Conservation (phyloP, 2,888 invertebrate genomes). For the Scrobipalpa costella region DNA sequence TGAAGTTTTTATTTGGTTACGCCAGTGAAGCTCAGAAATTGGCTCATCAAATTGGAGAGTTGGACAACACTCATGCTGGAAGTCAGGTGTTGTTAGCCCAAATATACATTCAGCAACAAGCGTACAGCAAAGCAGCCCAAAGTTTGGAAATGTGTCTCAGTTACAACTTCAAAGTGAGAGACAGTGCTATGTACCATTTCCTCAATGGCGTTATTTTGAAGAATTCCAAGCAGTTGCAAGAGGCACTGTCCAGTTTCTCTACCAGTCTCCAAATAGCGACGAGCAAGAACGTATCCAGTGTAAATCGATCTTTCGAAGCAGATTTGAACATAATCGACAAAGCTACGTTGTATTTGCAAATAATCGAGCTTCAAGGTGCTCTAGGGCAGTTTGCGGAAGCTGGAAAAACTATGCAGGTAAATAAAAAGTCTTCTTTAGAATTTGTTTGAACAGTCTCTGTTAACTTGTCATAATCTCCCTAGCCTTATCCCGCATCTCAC, state of each 20-base stretch:
- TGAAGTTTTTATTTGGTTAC: conserved; percentile 91
- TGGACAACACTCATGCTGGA: conserved; percentile 90
- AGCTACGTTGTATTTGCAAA: conserved; percentile 92
- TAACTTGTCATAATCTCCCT: conserved; percentile 17
- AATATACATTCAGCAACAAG: conserved; percentile 87
- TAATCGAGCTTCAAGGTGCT: conserved; percentile 88
- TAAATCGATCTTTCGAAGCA: conserved; percentile 56
- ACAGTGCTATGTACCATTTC: conserved; percentile 94
- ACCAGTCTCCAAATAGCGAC: conserved; percentile 86
- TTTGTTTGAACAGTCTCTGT: background rate
- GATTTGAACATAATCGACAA: conserved; percentile 86
- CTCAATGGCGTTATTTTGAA: conserved; percentile 92
- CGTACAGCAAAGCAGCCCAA: conserved; percentile 89
- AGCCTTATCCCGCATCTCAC: too few species aligned
- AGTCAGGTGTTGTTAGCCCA: conserved; percentile 93
- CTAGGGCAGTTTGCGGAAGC: conserved; percentile 90
- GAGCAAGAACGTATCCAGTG: conserved; percentile 52
- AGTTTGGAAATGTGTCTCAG: conserved; percentile 94
- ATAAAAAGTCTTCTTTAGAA: background rate
- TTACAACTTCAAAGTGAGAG: conserved; percentile 95
- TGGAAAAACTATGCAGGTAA: conserved; percentile 86
- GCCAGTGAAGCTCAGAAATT: conserved; percentile 85
- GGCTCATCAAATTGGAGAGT: conserved; percentile 86
- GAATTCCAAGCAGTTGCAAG: conserved; percentile 85
- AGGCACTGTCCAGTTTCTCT: conserved; percentile 87